These are phyloP conservation scores for Zygogramma bicolorata DNA, from an alignment of 2,888 invertebrate species.

Conservation along the genomic window DNA sequence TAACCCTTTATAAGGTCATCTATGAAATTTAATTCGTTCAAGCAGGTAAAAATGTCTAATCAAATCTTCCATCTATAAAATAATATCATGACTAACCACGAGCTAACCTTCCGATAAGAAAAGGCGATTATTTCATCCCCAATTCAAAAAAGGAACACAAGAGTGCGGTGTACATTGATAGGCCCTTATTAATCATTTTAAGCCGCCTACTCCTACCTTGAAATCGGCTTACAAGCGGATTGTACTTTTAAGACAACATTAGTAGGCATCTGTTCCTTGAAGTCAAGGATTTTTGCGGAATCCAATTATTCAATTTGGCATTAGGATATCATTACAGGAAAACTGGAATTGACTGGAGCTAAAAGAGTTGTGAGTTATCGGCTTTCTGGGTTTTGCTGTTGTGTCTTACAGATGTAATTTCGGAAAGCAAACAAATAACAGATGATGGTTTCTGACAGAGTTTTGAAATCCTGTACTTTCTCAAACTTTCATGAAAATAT, in stretches of 20 bases:
- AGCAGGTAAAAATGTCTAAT: background rate
- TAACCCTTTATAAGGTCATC: constrained; percentile 6
- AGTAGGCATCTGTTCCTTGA: constrained; percentile 15
- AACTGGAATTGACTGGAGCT: background rate
- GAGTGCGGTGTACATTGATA: background rate
- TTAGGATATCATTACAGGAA: constrained; percentile 12
- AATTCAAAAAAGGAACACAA: background rate
- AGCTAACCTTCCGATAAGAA: background rate
- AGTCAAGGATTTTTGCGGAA: constrained; percentile 27
- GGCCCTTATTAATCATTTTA: background rate
- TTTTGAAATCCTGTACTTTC: no score
- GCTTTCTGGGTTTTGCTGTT: constrained; percentile 7
- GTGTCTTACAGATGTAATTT: constrained; percentile 1
- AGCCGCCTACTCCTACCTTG: background rate
- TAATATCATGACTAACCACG: background rate
- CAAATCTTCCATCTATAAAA: background rate
- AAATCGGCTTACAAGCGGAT: constrained; percentile 9
- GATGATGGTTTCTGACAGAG: no score
- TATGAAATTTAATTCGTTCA: background rate
- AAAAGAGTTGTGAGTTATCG: constrained; percentile 28
- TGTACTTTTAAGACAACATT: background rate
- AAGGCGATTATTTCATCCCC: background rate
- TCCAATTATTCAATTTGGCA: constrained; percentile 32
- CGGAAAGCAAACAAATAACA: constrained; percentile 5
- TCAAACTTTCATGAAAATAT: no score